Percentiles rank a stretch among this genome's conserved stretches.
Conservation (phyloP, 2,797 vertebrate genomes). For the Enteromius unitaeniatus region DNA sequence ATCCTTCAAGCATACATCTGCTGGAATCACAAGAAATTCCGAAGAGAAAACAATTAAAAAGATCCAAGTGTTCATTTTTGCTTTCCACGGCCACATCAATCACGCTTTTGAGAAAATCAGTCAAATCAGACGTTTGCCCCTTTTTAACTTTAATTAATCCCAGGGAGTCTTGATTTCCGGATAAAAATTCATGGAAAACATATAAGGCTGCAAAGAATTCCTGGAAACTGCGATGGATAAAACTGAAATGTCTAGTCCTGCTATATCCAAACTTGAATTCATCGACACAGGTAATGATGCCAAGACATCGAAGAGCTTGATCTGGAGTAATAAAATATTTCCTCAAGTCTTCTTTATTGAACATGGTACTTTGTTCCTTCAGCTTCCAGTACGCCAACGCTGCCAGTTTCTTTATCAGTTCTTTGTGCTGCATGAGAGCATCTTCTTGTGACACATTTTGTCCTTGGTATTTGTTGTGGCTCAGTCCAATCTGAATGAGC, state of each 20-base stretch:
- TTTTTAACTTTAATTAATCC: background rate
- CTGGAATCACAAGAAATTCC: constrained; percentile 43
- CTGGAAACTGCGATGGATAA: constrained; percentile 64
- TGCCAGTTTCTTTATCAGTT: constrained; percentile 34
- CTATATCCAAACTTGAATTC: constrained; percentile 24
- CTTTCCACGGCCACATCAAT: background rate
- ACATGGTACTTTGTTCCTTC: constrained; percentile 1
- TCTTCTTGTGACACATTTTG: background rate
- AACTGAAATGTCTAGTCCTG: constrained; percentile 29
- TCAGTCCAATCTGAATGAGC: background rate
- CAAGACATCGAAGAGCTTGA: background rate
- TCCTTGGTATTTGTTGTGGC: constrained; percentile 5
- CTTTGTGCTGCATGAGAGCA: background rate
- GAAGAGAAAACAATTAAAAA: constrained; percentile 45
- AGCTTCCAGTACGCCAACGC: constrained; percentile 34
- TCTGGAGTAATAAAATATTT: constrained; percentile 5
- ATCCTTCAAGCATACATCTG: constrained; percentile 13
- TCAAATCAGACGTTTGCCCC: background rate
- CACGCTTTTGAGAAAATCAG: background rate
- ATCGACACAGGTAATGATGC: constrained; percentile 21
- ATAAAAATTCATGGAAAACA: constrained; percentile 21
- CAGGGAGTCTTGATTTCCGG: background rate
- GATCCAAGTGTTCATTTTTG: constrained; percentile 39
- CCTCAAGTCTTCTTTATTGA: constrained; percentile 34
- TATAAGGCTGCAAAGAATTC: constrained; percentile 54